phyloP scores from a whole-genome alignment of 2,888 invertebrate genomes.

The Agrotis exclamationis region DNA sequence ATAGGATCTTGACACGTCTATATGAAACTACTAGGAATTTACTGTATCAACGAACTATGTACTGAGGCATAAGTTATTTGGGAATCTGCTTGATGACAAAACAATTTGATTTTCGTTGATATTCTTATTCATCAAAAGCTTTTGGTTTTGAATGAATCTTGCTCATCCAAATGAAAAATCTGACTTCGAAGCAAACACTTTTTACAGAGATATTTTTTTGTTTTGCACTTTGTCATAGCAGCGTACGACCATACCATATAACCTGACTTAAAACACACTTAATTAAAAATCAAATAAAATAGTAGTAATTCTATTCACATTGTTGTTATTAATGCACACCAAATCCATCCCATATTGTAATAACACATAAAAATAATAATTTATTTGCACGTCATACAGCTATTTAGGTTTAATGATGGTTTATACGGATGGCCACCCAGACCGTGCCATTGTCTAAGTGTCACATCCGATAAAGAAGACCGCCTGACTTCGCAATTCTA shows the following conservation, averaged over 20 bases:
- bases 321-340: slow-evolving; percentile 16
- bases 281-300: slow-evolving; percentile 15
- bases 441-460: slow-evolving; percentile 39
- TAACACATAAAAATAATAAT: slow-evolving; percentile 44
- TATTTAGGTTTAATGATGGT: slow-evolving; percentile 53
- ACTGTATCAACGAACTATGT: background rate
- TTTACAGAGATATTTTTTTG: too few species aligned
- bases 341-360: slow-evolving; percentile 33
- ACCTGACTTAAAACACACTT: background rate
- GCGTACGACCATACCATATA: too few species aligned
- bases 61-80: background rate
- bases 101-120: background rate
- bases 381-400: slow-evolving; percentile 50
- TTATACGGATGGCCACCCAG: slow-evolving; percentile 53
- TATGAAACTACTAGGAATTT: background rate
- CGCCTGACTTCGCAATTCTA: slow-evolving; percentile 8
- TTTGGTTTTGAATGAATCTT: background rate
- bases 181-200: background rate
- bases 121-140: background rate
- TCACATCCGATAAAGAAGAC: slow-evolving; percentile 22
- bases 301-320: slow-evolving; percentile 22
- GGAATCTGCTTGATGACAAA: background rate
- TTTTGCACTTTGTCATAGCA: too few species aligned
- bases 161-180: background rate
- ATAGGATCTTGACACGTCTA: slow-evolving; percentile 6